These are phyloP conservation scores for Peribatodes rhomboidaria DNA, from an alignment of 2,888 invertebrate genomes.

Conservation along the genomic window DNA sequence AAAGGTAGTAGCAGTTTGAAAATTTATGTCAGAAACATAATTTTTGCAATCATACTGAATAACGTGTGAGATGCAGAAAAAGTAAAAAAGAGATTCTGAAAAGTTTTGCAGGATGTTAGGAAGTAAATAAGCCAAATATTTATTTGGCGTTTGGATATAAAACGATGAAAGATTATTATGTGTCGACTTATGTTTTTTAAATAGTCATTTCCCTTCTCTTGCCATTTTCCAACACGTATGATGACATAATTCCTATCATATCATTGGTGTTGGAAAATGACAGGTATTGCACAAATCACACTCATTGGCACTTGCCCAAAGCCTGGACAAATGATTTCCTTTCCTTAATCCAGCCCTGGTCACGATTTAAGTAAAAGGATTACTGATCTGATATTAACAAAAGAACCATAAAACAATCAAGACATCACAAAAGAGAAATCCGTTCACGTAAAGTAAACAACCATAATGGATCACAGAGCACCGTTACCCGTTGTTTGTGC, in stretches of 20 bases:
- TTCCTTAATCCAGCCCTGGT: not conserved
- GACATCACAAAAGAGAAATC: slow-evolving; percentile 21
- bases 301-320: no score
- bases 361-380: not conserved
- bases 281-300: no score
- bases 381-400: slow-evolving; percentile 16
- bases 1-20: not conserved
- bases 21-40: not conserved
- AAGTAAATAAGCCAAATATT: not conserved
- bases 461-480: slow-evolving; percentile 29
- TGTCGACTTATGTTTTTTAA: no score
- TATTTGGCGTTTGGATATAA: not conserved
- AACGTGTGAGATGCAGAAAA: slow-evolving; percentile 4
- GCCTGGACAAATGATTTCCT: no score
- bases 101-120: not conserved
- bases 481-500: slow-evolving; percentile 26
- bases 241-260: no score
- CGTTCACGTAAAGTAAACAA: slow-evolving; percentile 23
- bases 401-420: slow-evolving; percentile 21
- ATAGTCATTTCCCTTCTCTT: no score
- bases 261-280: no score
- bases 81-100: no score
- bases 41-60: slow-evolving; percentile 2
- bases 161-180: no score
- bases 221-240: no score